phyloP scores from a whole-genome alignment of 2,888 invertebrate genomes.

The Chalcosyrphus nemorum region DNA sequence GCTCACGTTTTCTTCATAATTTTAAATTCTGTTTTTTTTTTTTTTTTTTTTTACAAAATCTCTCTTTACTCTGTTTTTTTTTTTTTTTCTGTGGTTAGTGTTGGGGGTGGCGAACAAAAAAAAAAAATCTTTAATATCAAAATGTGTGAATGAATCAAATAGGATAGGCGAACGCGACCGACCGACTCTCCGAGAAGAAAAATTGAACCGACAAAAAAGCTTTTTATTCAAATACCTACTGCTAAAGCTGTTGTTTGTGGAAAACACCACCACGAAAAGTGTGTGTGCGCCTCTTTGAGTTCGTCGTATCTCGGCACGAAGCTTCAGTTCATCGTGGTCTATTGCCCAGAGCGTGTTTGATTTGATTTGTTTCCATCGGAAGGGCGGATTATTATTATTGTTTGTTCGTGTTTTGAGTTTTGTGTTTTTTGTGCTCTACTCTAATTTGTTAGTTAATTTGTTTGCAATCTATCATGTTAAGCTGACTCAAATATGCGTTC shows the following conservation, averaged over 20 bases:
- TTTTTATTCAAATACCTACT: conserved; percentile 58
- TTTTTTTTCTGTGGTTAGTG: no score
- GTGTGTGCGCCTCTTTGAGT: conserved; percentile 56
- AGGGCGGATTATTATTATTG: conserved; percentile 25
- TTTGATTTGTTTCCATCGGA: conserved; percentile 11
- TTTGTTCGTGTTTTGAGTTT: conserved; percentile 41
- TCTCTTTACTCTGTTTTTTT: conserved; percentile 8
- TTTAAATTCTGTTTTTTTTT: conserved; percentile 43
- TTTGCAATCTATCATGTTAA: neutral
- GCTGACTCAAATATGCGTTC: neutral
- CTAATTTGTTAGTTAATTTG: conserved; percentile 10
- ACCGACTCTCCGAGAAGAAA: no score
- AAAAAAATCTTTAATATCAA: conserved; percentile 39
- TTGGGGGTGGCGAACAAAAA: no score
- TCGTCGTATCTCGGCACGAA: conserved; percentile 40
- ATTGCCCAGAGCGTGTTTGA: conserved; percentile 47
- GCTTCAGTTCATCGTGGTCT: conserved; percentile 69
- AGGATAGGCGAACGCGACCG: no score
- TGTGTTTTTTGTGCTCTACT: no score
- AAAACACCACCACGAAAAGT: no score
- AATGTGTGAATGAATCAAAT: conserved; percentile 48
- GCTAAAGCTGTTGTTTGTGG: conserved; percentile 62
- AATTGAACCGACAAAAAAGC: conserved; percentile 47
- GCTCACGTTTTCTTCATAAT: conserved; percentile 71
- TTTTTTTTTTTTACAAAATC: conserved; percentile 41